Evolutionary conservation across 2,888 invertebrate genomes (phyloP).

Genomic region (Bombyx huttoni): DNA sequence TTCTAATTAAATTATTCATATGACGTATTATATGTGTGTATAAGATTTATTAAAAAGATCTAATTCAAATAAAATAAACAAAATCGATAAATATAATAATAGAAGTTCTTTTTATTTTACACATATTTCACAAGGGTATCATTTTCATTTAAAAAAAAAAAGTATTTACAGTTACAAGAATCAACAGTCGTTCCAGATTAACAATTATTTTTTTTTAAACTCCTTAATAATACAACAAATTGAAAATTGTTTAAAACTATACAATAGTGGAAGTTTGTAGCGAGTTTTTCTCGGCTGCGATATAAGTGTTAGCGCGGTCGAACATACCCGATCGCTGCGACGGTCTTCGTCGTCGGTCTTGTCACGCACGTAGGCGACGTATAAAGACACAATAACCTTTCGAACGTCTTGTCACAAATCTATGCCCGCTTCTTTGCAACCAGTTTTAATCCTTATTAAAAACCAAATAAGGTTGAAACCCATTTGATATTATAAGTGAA

Average conservation of each 20-base stretch:
- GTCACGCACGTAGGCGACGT: no score
- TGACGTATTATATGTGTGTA: conserved; percentile 1
- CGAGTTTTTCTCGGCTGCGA: not conserved
- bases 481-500: no score
- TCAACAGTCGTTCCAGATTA: conserved; percentile 57
- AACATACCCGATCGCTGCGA: no score
- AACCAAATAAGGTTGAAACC: no score
- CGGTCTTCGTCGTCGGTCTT: no score
- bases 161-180: conserved; percentile 65
- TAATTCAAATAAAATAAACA: conserved; percentile 15
- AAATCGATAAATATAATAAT: conserved; percentile 51
- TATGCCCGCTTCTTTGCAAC: no score
- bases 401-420: no score
- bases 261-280: not conserved
- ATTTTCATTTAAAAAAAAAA: conserved; percentile 56
- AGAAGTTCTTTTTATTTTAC: conserved; percentile 67
- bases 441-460: no score
- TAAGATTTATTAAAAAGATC: conserved; percentile 3
- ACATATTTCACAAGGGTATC: conserved; percentile 61
- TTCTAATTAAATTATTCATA: not conserved
- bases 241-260: not conserved
- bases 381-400: no score
- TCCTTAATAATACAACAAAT: not conserved
- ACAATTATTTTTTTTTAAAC: conserved; percentile 25
- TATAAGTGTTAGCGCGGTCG: not conserved